Base-by-base conservation (phyloP, 2,888 invertebrate species). In the Pinctada fucata region DNA sequence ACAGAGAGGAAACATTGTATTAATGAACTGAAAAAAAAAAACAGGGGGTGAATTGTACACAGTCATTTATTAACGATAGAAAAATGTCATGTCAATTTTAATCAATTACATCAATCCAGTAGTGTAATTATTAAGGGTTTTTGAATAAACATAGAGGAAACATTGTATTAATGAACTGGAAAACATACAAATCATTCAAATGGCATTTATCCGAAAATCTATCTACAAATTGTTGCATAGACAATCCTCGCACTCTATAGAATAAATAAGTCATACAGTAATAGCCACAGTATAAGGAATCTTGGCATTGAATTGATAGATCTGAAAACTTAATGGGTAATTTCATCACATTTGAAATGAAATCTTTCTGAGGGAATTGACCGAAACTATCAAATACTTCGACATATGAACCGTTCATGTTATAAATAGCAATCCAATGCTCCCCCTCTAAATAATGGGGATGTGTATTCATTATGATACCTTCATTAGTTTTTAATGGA, bases 341-440 rank as follows among this genome's bases (percentile, higher is more conserved):
- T 52, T 52, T 67, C 45, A 67, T 67, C 8, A 67, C 16, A 67
- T 67, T 67, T 45, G 45, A 67, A 31, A 52, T 10, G 45, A 67
- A 10, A 67, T 45, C 45, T 67, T 67, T 67, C 8, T 67, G 16
- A 67, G 16, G 13, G 8, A 16, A 45, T n/a, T 67, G 13, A 31
- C 67, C 16, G 71, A 64, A 52, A 65, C 75, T 76, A 47, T 75
- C 75, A 68, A 75, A 75, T 5, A 75, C 52, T 75, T 75, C 75
- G n/a, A 47, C n/a, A 50, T 49, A 6, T 16, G 16, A 31, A 31
- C 13, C 48, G 50, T 70, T 68, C 68, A 51, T 65, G 64, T 70
- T 66, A 52, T 67, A 73, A 48, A 31, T 47, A 2, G 78, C 73
- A 6, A 78, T 45, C 78, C 78, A 73, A 73, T 78, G 78, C 45